These are phyloP conservation scores for Naso thynnoides DNA, from an alignment of 2,797 vertebrate species.

Conservation along the genomic window DNA sequence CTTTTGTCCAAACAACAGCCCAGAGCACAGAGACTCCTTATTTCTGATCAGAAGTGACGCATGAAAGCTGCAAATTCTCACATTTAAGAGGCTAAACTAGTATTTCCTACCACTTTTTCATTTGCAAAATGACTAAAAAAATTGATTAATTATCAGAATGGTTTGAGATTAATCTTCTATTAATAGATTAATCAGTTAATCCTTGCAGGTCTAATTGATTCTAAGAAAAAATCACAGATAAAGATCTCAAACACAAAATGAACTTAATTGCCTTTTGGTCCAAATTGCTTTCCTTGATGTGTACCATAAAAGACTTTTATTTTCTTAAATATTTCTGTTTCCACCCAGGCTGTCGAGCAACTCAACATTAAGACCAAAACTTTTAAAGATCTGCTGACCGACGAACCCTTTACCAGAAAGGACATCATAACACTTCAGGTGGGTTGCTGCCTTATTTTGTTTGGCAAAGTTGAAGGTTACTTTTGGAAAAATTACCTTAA, in stretches of 20 bases:
- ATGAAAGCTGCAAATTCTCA: too few species aligned
- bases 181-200: too few species aligned
- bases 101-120: too few species aligned
- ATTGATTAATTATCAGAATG: too few species aligned
- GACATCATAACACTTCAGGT: conserved; percentile 96
- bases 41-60: too few species aligned
- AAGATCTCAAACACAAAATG: not conserved
- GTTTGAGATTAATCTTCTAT: too few species aligned
- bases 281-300: not conserved
- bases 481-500: rapidly evolving
- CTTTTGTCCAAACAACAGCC: too few species aligned
- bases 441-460: not conserved
- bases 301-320: not conserved
- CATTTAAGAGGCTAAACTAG: too few species aligned
- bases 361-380: conserved; percentile 97
- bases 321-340: conserved; percentile 34
- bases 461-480: not conserved
- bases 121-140: too few species aligned
- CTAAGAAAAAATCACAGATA: too few species aligned
- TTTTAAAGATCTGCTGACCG: conserved; percentile 93
- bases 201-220: too few species aligned
- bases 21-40: too few species aligned
- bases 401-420: conserved; percentile 92
- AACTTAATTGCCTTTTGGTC: not conserved
- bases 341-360: conserved; percentile 92